Evolutionary conservation across 2,113 vertebrate species (phyloP).

Genomic region (Arvicanthis niloticus): DNA sequence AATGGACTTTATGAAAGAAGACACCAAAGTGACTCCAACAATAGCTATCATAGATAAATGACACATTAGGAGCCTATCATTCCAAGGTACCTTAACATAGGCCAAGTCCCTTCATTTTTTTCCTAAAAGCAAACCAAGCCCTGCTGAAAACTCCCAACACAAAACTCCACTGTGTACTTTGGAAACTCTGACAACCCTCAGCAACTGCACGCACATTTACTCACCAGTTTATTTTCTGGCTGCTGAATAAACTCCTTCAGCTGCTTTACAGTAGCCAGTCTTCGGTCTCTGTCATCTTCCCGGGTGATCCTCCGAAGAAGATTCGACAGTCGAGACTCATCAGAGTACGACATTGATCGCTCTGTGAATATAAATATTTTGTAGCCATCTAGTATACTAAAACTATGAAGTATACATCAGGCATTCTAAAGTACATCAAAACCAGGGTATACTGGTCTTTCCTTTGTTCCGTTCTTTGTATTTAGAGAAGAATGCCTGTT

Average conservation of each 20-base stretch:
- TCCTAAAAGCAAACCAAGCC: not conserved
- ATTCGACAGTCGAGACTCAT: slow-evolving; percentile 99
- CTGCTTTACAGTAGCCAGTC: slow-evolving; percentile 98
- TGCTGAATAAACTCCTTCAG: slow-evolving; percentile 99
- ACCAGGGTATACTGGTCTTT: not conserved
- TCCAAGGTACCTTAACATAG: not conserved
- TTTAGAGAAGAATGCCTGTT: not conserved
- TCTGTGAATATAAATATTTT: slow-evolving; percentile 86
- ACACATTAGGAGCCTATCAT: not conserved
- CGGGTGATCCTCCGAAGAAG: slow-evolving; percentile 99
- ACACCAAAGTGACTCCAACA: not conserved
- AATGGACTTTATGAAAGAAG: slow-evolving; percentile 20
- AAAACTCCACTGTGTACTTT: not conserved
- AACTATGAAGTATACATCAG: not conserved
- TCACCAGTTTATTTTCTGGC: slow-evolving; percentile 98
- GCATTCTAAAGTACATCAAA: slow-evolving; percentile 47
- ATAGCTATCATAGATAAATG: not conserved
- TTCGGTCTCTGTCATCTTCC: slow-evolving; percentile 99
- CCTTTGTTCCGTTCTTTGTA: not conserved
- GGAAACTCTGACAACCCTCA: slow-evolving; percentile 6
- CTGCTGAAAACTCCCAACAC: not conserved
- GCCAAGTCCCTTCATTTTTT: not conserved
- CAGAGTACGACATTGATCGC: slow-evolving; percentile 98
- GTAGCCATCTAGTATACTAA: not conserved
- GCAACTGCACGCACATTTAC: slow-evolving; percentile 67